Evolutionary conservation across 2,888 invertebrate species (phyloP).

Genomic region (Brassicogethes aeneus): DNA sequence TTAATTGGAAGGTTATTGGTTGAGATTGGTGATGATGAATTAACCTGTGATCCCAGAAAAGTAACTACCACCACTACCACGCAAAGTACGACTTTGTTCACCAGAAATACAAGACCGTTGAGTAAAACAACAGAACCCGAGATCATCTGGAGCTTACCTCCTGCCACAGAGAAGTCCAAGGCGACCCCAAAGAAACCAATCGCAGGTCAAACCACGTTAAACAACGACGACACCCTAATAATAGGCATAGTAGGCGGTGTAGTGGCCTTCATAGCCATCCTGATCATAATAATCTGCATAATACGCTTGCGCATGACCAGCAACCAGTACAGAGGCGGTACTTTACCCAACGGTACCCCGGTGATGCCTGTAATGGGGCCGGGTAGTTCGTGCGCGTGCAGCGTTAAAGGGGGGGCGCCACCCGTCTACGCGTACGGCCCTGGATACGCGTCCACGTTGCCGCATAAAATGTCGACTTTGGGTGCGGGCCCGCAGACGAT

Average conservation of each 20-base stretch:
- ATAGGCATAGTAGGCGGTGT: constrained; percentile 93
- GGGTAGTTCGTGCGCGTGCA: constrained; percentile 47
- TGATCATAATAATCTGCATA: constrained; percentile 83
- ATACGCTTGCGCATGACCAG: constrained; percentile 51
- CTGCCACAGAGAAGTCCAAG: constrained; percentile 53
- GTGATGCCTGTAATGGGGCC: constrained; percentile 35
- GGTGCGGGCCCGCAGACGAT: constrained; percentile 37
- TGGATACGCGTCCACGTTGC: constrained; percentile 54
- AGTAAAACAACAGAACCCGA: constrained; percentile 69
- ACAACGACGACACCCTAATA: constrained; percentile 85
- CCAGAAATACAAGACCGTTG: constrained; percentile 43
- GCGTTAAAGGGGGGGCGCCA: constrained; percentile 43
- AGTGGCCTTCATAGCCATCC: constrained; percentile 80
- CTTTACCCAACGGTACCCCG: constrained; percentile 49
- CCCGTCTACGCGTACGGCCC: constrained; percentile 46
- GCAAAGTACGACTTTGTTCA: constrained; percentile 25
- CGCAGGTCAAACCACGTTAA: constrained; percentile 51
- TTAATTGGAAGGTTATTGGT: constrained; percentile 59
- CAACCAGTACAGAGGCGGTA: constrained; percentile 66
- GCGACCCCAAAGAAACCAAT: constrained; percentile 51
- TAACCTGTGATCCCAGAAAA: constrained; percentile 64
- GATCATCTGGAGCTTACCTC: constrained; percentile 76
- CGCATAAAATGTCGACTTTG: constrained; percentile 53
- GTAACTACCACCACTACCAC: constrained; percentile 42
- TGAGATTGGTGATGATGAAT: constrained; percentile 71